A percentile compares a stretch with the other conserved stretches of the same genome.
Conservation (phyloP, 2,113 vertebrate species). For the Callithrix jacchus region DNA sequence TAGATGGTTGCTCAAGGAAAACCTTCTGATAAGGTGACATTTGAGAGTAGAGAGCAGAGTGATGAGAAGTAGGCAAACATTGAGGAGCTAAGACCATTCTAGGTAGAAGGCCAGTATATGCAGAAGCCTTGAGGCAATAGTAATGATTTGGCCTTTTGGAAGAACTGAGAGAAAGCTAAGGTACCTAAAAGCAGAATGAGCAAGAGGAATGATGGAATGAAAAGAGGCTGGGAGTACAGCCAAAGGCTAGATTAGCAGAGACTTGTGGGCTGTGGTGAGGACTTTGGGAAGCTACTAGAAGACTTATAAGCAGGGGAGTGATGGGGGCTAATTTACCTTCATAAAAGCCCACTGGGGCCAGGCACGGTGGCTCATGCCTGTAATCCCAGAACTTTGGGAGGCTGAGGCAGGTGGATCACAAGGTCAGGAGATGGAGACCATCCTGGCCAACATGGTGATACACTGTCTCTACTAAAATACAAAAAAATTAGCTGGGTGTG, state of each 20-base stretch:
- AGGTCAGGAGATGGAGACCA: too few species aligned
- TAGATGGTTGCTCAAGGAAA: neutral
- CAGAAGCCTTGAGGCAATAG: neutral
- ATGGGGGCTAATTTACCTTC: neutral
- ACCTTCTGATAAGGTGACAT: neutral
- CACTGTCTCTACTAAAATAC: too few species aligned
- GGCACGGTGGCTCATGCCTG: too few species aligned
- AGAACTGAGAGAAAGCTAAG: neutral
- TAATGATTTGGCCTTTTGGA: neutral
- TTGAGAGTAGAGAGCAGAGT: neutral
- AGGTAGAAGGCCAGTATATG: neutral
- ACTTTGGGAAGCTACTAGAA: neutral
- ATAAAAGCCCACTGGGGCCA: neutral
- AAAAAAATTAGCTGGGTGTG: too few species aligned
- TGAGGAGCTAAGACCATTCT: neutral
- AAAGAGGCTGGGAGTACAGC: neutral
- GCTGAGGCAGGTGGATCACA: accelerated
- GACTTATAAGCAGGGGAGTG: neutral
- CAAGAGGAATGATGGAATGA: neutral
- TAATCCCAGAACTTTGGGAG: too few species aligned
- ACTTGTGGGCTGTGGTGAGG: neutral
- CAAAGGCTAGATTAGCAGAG: neutral
- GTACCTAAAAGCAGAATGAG: neutral
- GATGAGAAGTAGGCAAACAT: neutral
- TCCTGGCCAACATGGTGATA: too few species aligned